Base-by-base conservation (phyloP, 2,113 vertebrate species). In the Amblyornis subalaris region DNA sequence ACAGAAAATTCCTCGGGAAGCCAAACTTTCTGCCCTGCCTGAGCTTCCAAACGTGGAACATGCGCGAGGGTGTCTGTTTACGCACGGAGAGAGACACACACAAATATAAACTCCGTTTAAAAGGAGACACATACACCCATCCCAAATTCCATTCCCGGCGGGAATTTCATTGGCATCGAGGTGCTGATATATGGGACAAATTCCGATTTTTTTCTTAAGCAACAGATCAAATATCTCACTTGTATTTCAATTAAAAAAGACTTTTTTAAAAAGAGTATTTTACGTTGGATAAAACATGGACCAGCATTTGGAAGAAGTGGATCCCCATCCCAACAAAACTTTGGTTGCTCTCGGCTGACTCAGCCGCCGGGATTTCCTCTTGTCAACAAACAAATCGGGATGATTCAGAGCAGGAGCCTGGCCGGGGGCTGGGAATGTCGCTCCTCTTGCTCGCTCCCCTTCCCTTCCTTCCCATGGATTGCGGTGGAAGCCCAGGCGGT, bases 1-100 rank as follows among this genome's bases (percentile, higher is more conserved):
- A 95, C 96, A 90, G 95, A 97, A 97, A 97, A 94, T 86, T 55
- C 81, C 44, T 73, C 9, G 40, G 72, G 85, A 93, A 94, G 96
- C 96, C 96, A 97, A 80, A 48, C n/a, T 35, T 80, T 91, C 85
- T 88, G 54, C 89, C 91, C 64, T 66, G 87, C 80, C 84, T 93
- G 44, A 40, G 47, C 64, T 79, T 74, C 51, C 54, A 91, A 90
- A 80, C 85, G 51, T 48, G 78, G 72, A 38, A 3, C 76, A 2
- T 31, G 62, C 50, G 82, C 62, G 88, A 40, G 40, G 71, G 71
- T 70, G 94, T 76, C 71, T 79, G 0, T 91, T 84, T 54, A 17
- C 35, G 73, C 48, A 22, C 25, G 0, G 4, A 31, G 42, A 35
- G 33, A 69, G 36, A 35, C 23, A 14, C 12, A 17, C 28, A 13